Evolutionary conservation across 2,113 vertebrate species (phyloP).

Genomic region (Phyllostomus hastatus): DNA sequence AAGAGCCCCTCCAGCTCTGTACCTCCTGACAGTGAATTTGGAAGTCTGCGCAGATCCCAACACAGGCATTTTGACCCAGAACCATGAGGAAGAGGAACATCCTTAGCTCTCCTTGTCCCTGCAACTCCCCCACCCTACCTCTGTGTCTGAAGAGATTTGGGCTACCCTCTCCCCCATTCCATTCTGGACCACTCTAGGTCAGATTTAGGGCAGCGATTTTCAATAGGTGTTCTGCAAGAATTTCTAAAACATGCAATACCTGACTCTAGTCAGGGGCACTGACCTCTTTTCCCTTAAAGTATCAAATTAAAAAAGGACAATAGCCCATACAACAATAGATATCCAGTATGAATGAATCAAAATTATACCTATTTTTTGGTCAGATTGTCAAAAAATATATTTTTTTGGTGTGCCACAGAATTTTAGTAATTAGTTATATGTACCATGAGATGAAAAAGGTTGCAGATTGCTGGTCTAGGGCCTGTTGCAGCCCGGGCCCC

Average conservation of each 20-base stretch:
- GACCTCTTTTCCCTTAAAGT: too few relatives aligned
- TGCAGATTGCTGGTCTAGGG: background rate
- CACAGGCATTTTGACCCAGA: background rate
- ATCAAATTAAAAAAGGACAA: too few relatives aligned
- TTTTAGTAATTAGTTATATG: too few relatives aligned
- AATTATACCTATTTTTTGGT: too few relatives aligned
- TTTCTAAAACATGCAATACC: too few relatives aligned
- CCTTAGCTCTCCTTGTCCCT: background rate
- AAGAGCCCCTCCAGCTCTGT: background rate
- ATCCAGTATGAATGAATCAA: too few relatives aligned
- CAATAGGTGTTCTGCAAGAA: too few relatives aligned
- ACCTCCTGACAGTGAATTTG: background rate
- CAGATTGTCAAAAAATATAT: too few relatives aligned
- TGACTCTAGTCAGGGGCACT: too few relatives aligned
- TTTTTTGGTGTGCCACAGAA: too few relatives aligned
- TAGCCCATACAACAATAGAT: too few relatives aligned
- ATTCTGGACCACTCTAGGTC: background rate
- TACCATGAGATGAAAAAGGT: too few relatives aligned
- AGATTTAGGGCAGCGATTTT: background rate
- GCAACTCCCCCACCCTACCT: background rate
- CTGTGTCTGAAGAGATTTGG: background rate
- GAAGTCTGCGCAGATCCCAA: background rate
- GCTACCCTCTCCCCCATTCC: background rate
- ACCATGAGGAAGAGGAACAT: background rate
- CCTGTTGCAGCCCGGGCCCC: background rate